Conservation (phyloP, 2,113 vertebrate species). For the Uropsilus gracilis region DNA sequence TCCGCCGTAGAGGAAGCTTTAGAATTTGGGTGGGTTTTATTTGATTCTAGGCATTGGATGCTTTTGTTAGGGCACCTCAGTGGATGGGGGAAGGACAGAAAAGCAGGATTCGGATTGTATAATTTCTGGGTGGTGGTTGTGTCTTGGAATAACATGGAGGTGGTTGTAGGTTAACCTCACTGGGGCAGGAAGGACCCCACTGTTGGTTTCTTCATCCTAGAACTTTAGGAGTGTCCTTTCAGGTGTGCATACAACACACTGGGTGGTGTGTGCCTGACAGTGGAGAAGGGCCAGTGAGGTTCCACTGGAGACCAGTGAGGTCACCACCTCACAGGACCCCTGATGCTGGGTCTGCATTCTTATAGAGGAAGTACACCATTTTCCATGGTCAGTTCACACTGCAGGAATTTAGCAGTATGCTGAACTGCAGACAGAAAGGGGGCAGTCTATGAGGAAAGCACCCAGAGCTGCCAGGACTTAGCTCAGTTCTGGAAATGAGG, state of each 20-base stretch:
- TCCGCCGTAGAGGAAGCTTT: not conserved
- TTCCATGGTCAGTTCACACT: not conserved
- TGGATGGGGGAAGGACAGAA: not conserved
- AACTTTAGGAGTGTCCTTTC: not conserved
- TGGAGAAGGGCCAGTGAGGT: no score
- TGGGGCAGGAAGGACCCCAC: not conserved
- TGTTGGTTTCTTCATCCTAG: not conserved
- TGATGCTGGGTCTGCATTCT: not conserved
- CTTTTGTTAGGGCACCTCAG: not conserved
- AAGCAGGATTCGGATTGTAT: not conserved
- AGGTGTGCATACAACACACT: fast-evolving
- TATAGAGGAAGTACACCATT: not conserved
- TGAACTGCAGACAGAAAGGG: not conserved
- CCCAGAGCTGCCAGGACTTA: not conserved
- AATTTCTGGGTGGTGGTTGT: fast-evolving
- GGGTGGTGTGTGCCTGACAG: not conserved
- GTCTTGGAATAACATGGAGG: not conserved
- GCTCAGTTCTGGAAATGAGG: not conserved
- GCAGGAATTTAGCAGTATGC: not conserved
- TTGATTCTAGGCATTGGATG: not conserved
- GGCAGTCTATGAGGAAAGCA: not conserved
- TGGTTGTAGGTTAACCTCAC: fast-evolving
- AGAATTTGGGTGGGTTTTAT: not conserved
- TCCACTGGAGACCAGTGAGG: no score
- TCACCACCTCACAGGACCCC: not conserved